These are phyloP conservation scores for Platysteira castanea DNA, from an alignment of 2,113 vertebrate genomes.

Conservation along the genomic window DNA sequence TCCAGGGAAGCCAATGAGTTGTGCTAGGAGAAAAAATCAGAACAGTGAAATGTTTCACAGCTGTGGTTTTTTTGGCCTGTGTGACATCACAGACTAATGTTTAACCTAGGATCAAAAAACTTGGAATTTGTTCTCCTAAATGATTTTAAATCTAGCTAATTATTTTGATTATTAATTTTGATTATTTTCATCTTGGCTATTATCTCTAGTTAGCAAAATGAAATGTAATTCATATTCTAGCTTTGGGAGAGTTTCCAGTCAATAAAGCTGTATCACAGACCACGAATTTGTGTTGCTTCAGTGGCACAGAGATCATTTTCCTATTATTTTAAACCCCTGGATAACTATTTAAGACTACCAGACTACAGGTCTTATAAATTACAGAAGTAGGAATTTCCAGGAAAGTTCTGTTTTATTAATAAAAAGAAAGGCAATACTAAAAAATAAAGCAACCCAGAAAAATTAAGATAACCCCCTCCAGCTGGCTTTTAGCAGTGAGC, in stretches of 20 bases:
- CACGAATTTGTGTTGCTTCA: neutral
- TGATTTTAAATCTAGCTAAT: conserved; percentile 19
- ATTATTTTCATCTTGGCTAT: conserved; percentile 5
- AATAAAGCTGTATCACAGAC: neutral
- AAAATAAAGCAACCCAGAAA: neutral
- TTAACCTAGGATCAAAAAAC: neutral
- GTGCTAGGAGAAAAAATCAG: neutral
- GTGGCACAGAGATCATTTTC: neutral
- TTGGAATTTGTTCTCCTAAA: neutral
- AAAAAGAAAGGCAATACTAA: neutral
- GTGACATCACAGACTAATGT: neutral
- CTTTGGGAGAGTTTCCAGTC: neutral
- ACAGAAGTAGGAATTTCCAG: neutral
- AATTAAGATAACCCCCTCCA: neutral
- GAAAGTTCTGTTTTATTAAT: neutral
- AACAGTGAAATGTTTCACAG: neutral
- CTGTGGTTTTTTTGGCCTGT: neutral
- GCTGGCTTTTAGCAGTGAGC: neutral
- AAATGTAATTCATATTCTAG: neutral
- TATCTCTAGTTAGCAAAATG: neutral
- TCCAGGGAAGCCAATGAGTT: neutral
- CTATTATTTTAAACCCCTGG: neutral
- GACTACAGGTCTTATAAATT: neutral
- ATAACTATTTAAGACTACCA: neutral
- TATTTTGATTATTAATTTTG: neutral